Evolutionary conservation across 2,888 invertebrate genomes (phyloP), one percentile per base, ranked within the genome.

Genomic region (Camptogramma bilineatum): DNA sequence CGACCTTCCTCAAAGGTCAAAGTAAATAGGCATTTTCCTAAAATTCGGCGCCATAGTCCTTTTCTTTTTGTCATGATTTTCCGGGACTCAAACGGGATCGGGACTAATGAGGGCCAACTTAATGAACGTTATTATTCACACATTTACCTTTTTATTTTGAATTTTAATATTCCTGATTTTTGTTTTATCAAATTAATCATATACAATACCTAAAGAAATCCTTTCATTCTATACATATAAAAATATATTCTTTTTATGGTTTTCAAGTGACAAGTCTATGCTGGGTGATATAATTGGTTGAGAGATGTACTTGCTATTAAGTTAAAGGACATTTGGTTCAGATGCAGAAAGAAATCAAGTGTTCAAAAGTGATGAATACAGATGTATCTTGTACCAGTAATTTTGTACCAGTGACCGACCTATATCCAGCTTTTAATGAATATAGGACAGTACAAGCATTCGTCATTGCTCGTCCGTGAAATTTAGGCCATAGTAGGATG

Each of bases 81-180:
- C 70, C 68, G 63, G 66, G 68, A 71, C 70, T 68, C 67, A 61
- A 60, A 62, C 61, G 66, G 57, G 65, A 53, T 60, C 52, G 17
- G 68, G 58, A 68, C 69, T 79, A 79, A 77, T 77, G 72, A 76
- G 62, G 60, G 62, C 63, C 24, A 58, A 69, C 60, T 62, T 74
- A 74, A 76, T 73, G 73, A 74, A 71, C 63, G 69, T 72, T 71
- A 74, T 73, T 73, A 71, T 73, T 62, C 67, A 64, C 70, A 73
- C 70, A 68, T 74, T 70, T 71, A 59, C 63, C 61, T 52, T 63
- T 64, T 63, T 48, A 54, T 42, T 50, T 44, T 44, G 16, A 42
- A 53, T 39, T 44, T 17, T 16, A n/a, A 42, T 5, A 16, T 17
- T 44, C 17, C 5, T 17, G 7, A 44, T 17, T 39, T 8, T 39